phyloP scores from a whole-genome alignment of 2,113 vertebrate species.

The Camelus dromedarius region DNA sequence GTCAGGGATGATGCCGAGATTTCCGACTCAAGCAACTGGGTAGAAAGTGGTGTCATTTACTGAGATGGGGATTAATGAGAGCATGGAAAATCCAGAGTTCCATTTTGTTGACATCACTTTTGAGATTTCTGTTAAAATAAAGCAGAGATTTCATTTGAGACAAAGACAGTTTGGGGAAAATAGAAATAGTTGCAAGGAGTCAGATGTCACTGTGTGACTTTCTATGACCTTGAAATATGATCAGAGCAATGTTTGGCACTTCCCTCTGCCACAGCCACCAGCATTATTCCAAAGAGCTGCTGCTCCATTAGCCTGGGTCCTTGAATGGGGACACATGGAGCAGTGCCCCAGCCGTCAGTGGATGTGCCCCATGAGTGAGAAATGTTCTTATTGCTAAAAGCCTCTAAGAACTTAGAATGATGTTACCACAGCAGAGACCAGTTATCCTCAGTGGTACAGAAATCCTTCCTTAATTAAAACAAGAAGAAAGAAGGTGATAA shows the following conservation, averaged over 20 bases:
- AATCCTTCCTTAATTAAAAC: neutral
- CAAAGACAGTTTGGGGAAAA: neutral
- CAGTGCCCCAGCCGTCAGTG: neutral
- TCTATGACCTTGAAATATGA: neutral
- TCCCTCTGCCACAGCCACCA: neutral
- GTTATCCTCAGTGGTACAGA: neutral
- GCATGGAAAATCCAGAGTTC: neutral
- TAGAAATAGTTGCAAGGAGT: neutral
- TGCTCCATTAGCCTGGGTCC: neutral
- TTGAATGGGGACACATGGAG: neutral
- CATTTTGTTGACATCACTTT: neutral
- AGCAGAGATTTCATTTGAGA: neutral
- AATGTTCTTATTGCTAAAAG: neutral
- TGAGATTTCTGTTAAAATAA: neutral
- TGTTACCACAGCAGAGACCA: neutral
- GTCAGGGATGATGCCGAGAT: neutral
- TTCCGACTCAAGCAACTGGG: neutral
- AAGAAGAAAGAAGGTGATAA: neutral
- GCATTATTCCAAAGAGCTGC: neutral
- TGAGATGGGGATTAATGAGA: neutral
- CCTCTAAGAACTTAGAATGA: neutral
- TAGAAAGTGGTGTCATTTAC: neutral
- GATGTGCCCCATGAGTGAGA: neutral
- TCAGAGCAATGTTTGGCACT: neutral
- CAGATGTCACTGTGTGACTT: neutral